Base-by-base conservation (phyloP, 1,140 invertebrate genomes). In the Tenebrio molitor region DNA sequence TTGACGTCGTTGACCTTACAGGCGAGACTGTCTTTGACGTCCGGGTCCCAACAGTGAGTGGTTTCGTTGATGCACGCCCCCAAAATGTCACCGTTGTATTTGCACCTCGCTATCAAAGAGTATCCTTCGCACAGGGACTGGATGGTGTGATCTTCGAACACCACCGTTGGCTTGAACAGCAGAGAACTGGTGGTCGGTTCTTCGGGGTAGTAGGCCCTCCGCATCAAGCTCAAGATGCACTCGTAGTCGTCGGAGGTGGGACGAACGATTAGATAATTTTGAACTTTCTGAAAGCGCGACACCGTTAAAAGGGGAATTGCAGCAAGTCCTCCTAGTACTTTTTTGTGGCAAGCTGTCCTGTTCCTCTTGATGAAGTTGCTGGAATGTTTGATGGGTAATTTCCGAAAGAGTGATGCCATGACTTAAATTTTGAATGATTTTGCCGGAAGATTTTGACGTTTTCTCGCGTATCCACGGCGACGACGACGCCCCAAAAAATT, bases 1-100 rank as follows among this genome's bases (percentile, higher is more conserved):
- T 75, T 71, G 0, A 74, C 72, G 14, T 71, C 42, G 2, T 80
- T 74, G 29, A 81, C 77, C 5, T 72, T 72, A 58, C 78, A 80
- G 1, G 83, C 81, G 7, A 81, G 69, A 41, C 79, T 74, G 15
- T 80, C 81, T 21, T 79, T 39, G 8, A 73, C 62, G 8, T 81
- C 79, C 0, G 79, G 71, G 69, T 84, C 83, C 78, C 77, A 80
- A 0, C 73, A 73, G 63, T 72, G 75, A 3, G 71, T 75, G 2
- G 80, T 76, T 25, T 71, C 74, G 66, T 86, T 86, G n/a, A 86
- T 73, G 0, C 80, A 81, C 0, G 81, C 84, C 12, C 84, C 85
- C 3, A 84, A 75, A 14, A 86, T 76, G 14, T 80, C 78, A 7
- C 80, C 81, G 16, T 83, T 76, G 44, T 81, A 78, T 39, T 77